A percentile compares a stretch with the other conserved stretches of the same genome.
Evolutionary conservation across 2,888 invertebrate species (phyloP).

Genomic region (Drosophila testacea): DNA sequence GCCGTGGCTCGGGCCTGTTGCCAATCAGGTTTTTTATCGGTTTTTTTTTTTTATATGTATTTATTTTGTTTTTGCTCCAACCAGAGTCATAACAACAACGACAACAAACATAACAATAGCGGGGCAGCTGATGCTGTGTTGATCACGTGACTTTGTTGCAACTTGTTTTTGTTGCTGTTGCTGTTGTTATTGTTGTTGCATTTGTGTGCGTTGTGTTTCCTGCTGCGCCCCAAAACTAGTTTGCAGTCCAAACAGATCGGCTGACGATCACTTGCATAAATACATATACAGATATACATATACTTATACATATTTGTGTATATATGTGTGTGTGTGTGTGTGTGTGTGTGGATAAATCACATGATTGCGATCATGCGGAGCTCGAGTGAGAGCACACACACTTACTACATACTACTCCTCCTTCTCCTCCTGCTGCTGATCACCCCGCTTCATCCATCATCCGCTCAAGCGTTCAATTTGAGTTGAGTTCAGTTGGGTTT

Average conservation of each 20-base stretch:
- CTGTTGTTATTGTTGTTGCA: conserved; percentile 53
- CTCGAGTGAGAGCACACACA: conserved; percentile 42
- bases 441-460: conserved; percentile 5
- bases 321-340: conserved; percentile 4
- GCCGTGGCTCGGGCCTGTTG: conserved; percentile 43
- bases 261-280: conserved; percentile 43
- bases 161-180: conserved; percentile 16
- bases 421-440: not conserved
- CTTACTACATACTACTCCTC: not conserved
- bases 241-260: conserved; percentile 44
- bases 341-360: conserved; percentile 59
- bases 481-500: conserved; percentile 51
- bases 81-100: conserved; percentile 8
- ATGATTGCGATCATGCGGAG: conserved; percentile 72
- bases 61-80: not conserved
- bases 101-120: conserved; percentile 28
- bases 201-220: conserved; percentile 39
- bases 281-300: not conserved
- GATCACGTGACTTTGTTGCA: conserved; percentile 75
- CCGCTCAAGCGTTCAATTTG: conserved; percentile 57
- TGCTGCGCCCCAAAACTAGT: conserved; percentile 54
- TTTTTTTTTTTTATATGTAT: too few relatives aligned
- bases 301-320: not conserved
- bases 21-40: conserved; percentile 36
- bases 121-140: conserved; percentile 50